Base-by-base conservation (phyloP, 1,140 invertebrate species). In the Olivierus martensii region DNA sequence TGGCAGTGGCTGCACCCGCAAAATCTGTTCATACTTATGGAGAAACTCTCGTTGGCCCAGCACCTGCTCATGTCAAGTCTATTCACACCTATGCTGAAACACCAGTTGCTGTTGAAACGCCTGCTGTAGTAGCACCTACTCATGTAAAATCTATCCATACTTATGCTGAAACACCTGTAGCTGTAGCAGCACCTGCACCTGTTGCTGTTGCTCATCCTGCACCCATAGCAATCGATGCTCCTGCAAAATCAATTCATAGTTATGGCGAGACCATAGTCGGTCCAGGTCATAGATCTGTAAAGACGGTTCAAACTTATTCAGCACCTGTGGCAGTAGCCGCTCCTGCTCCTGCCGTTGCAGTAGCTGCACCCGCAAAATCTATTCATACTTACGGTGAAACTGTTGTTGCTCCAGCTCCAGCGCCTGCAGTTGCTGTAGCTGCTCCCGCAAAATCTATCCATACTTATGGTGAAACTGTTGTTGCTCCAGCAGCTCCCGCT, bases 211-310 rank as follows among this genome's bases (percentile, higher is more conserved):
- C 22, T 7, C 21, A 4, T 6, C 41, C 49, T 51, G 44, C 35
- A 6, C 54, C 49, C 15, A 17, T 52, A 14, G 34, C 39, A 43
- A 47, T 43, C 11, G 36, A 35, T 15, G 43, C 49, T 12, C 45
- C 44, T 21, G 34, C 35, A 10, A 19, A 15, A 6, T 42, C 1
- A 38, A 49, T 28, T 46, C 41, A 17, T 41, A 15, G 14, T 36
- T 47, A 28, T 60, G 73, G 71, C 38, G 66, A 74, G 50, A 73
- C 74, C 21, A 69, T 71, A 28, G 67, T 75, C 15, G 61, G 74
- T 15, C 73, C 74, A 46, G 73, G 75, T 57, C 68, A 70, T 5
- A 57, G 58, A 38, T 37, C 54, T 12, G 63, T 58, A 46, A 47
- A 59, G 18, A 54, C 56, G 10, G 55, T 46, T 21, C 39, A 49